Percentiles rank a stretch among this genome's conserved stretches.
These are phyloP conservation scores for Tuta absoluta DNA, from an alignment of 2,888 invertebrate species.

Conservation along the genomic window DNA sequence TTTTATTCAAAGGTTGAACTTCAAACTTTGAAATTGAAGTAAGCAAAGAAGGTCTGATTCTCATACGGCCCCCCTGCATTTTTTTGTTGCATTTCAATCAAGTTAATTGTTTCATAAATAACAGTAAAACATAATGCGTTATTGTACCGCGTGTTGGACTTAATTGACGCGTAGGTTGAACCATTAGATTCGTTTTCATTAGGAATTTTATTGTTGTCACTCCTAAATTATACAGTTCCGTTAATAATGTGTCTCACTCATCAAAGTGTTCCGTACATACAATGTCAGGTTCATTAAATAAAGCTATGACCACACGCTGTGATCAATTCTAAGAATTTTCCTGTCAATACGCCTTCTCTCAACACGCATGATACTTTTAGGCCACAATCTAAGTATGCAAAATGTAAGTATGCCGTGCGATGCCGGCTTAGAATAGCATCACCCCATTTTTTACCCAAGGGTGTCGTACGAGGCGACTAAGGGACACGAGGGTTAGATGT, in stretches of 20 bases:
- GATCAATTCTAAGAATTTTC: slow-evolving; percentile 31
- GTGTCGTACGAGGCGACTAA: too few species aligned
- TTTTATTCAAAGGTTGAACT: too few species aligned
- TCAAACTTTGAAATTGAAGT: too few species aligned
- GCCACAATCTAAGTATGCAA: too few species aligned
- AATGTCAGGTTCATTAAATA: not conserved
- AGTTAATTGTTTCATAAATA: too few species aligned
- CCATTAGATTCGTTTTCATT: slow-evolving; percentile 6
- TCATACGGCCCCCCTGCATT: too few species aligned
- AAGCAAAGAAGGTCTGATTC: too few species aligned
- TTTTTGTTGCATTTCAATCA: too few species aligned
- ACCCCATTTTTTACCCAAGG: too few species aligned
- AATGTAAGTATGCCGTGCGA: too few species aligned
- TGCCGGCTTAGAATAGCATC: too few species aligned
- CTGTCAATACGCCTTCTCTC: not conserved
- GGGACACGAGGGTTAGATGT: too few species aligned
- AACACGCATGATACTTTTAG: slow-evolving; percentile 1
- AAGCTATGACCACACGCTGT: not conserved
- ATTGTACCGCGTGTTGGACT: not conserved
- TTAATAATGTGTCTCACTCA: not conserved
- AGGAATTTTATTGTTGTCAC: not conserved
- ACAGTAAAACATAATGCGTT: not conserved
- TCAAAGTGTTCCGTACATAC: not conserved
- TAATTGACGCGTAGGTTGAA: not conserved
- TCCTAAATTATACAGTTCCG: not conserved